Conservation (phyloP, 1,140 invertebrate genomes). For the Macrobrachium rosenbergii region DNA sequence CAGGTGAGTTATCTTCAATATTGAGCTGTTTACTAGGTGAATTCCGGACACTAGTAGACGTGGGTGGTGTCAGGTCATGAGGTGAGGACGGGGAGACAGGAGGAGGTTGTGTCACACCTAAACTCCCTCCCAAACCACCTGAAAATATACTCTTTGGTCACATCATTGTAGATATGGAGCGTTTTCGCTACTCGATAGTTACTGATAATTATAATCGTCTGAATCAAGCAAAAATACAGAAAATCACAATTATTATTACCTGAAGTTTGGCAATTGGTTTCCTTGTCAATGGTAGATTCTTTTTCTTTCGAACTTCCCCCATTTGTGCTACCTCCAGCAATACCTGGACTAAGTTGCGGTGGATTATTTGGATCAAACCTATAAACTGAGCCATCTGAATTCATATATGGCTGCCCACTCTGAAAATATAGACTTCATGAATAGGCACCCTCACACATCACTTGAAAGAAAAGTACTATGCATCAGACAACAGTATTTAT, state of each 20-base stretch:
- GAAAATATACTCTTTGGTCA: not conserved
- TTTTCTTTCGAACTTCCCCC: constrained; percentile 24
- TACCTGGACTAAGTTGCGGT: constrained; percentile 69
- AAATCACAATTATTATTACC: not conserved
- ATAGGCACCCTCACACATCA: not conserved
- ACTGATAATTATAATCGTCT: too few relatives aligned
- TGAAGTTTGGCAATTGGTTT: constrained; percentile 36
- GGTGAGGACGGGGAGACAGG: constrained; percentile 47
- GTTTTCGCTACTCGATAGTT: too few relatives aligned
- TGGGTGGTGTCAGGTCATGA: constrained; percentile 48
- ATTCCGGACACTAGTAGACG: constrained; percentile 40
- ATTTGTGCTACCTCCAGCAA: constrained; percentile 26
- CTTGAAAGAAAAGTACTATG: not conserved
- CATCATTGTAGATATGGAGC: too few relatives aligned
- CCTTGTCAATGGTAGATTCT: constrained; percentile 35
- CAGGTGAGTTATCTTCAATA: constrained; percentile 45
- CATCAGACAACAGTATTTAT: not conserved
- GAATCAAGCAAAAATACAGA: not conserved
- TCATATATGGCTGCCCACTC: constrained; percentile 78
- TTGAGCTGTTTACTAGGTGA: constrained; percentile 49
- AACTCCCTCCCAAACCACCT: constrained; percentile 35
- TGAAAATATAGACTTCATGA: constrained; percentile 60
- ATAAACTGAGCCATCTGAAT: constrained; percentile 80
- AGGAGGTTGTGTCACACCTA: constrained; percentile 44
- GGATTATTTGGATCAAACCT: constrained; percentile 81